Evolutionary conservation across 2,888 invertebrate genomes (phyloP).

Genomic region (Melikaiella ostensackeni): DNA sequence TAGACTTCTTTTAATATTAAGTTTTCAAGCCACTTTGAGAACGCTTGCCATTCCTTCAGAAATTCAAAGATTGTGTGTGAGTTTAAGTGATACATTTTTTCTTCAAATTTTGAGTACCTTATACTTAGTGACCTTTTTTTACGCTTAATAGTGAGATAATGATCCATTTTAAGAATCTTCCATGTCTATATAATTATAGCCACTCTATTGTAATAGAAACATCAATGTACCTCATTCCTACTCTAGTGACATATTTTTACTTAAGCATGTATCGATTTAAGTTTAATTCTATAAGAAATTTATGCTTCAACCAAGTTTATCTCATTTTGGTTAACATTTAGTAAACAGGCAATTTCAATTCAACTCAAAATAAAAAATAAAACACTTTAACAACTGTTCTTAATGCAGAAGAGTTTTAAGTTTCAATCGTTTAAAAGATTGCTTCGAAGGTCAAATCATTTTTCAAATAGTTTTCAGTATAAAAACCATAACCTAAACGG

Average conservation of each 20-base stretch:
- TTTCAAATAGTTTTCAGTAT: neutral
- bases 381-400: neutral
- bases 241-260: neutral
- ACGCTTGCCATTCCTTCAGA: neutral
- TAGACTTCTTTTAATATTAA: neutral
- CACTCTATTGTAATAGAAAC: neutral
- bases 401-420: neutral
- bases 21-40: neutral
- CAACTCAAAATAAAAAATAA: neutral
- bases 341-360: neutral
- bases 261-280: neutral
- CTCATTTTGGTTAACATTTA: neutral
- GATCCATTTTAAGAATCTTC: neutral
- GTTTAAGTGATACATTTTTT: neutral
- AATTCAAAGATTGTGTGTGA: neutral
- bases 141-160: neutral
- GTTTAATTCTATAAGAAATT: neutral
- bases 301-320: neutral
- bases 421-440: neutral
- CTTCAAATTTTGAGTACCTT: conserved; percentile 1
- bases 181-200: neutral
- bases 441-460: neutral
- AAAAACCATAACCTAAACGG: neutral
- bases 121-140: neutral
- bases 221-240: neutral